Evolutionary conservation across 2,888 invertebrate genomes (phyloP), one percentile per base, ranked within the genome.

Genomic region (Operophtera brumata): DNA sequence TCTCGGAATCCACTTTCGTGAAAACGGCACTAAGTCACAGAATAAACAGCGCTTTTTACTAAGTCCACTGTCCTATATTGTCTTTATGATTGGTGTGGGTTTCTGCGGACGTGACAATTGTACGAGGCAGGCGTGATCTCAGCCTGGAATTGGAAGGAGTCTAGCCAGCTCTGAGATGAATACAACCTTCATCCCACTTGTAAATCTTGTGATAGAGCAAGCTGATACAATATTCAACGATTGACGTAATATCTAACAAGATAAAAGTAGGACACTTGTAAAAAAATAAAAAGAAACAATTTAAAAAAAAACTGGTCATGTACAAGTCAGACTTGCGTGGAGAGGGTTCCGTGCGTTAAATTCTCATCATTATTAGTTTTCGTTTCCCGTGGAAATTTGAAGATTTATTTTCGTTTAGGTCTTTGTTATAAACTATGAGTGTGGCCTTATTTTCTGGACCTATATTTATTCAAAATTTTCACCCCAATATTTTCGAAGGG

Each of bases 31-130:
- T 53, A 45, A 45, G 47, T 53, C 49, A 53, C 57, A 49, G 37
- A 46, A 46, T 47, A 55, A 50, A 50, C 34, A 40, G 11, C 44
- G 42, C 10, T 43, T 26, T n/a, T 12, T 50, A 45, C 32, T 43
- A 34, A 45, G 48, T 52, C 36, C 36, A 48, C 48, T 53, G 47
- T 45, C 44, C 56, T 14, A 48, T 52, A 48, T 52, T 52, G 62
- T 64, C 63, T 69, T 69, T 63, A 65, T 59, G 62, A 67, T 65
- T 68, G 63, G 61, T 70, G 78, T 74, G 70, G 74, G 75, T 60
- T 67, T 68, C 68, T 54, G 65, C 71, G 80, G 84, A 84, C 84
- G 86, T 85, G 82, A 80, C 84, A 83, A 85, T 86, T 85, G 82
- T 71, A 65, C 59, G 73, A 67, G 76, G 79, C 78, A 76, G 74